Conservation (phyloP, 2,113 vertebrate species). For the Porphyrio hochstetteri region DNA sequence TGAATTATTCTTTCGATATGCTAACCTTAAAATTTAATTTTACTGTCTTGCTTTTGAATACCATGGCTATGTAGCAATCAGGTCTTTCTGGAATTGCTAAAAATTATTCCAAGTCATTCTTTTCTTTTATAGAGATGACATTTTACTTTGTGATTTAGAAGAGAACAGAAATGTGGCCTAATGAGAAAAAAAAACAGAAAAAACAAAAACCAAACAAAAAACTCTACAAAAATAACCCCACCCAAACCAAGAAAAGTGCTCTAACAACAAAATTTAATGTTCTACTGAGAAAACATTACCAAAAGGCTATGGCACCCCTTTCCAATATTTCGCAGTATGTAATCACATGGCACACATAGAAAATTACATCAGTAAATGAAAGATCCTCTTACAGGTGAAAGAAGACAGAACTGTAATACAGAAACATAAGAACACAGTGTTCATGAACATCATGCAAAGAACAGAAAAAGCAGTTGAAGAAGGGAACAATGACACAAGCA, state of each 20-base stretch:
- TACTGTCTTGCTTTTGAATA: not conserved
- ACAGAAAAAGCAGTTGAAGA: not conserved
- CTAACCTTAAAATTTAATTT: not conserved
- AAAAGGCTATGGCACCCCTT: not conserved
- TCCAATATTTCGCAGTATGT: not conserved
- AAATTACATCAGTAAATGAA: not conserved
- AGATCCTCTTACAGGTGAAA: not conserved
- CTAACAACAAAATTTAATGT: not conserved
- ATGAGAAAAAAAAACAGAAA: not conserved
- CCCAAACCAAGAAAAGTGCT: not conserved
- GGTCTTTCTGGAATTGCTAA: not conserved
- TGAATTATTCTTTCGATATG: not conserved
- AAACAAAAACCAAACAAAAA: not conserved
- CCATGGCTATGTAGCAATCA: not conserved
- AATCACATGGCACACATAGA: not conserved
- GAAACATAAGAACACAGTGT: not conserved
- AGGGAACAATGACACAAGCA: not conserved
- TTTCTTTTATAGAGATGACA: not conserved
- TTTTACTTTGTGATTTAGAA: not conserved
- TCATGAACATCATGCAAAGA: not conserved
- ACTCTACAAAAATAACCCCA: too few relatives aligned
- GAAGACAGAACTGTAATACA: not conserved
- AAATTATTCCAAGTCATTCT: not conserved
- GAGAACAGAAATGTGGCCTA: not conserved
- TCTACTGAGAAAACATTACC: not conserved